Percentiles rank a stretch among this genome's conserved stretches.
These are phyloP conservation scores for Charina bottae DNA, from an alignment of 2,113 vertebrate genomes.

Conservation along the genomic window DNA sequence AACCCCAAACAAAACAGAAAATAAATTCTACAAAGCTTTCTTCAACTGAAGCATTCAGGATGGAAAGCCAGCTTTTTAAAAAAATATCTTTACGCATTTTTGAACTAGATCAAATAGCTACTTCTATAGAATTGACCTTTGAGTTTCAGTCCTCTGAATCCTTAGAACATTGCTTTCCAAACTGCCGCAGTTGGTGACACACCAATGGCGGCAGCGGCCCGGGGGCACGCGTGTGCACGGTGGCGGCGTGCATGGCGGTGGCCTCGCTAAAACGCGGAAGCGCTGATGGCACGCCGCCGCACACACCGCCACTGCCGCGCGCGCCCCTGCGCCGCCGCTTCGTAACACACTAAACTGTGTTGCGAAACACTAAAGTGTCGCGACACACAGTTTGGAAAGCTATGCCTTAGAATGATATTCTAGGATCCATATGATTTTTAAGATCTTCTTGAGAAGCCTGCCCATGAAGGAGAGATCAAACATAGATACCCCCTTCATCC, in stretches of 20 bases:
- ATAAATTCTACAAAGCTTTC: not conserved
- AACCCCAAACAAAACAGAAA: not conserved
- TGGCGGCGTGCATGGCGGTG: too few relatives aligned
- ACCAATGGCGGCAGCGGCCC: too few relatives aligned
- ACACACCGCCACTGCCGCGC: too few relatives aligned
- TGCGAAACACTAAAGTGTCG: too few relatives aligned
- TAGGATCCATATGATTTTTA: not conserved
- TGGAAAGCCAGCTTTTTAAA: not conserved
- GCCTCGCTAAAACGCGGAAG: too few relatives aligned
- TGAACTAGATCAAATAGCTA: not conserved
- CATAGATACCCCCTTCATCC: not conserved
- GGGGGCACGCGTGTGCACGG: too few relatives aligned
- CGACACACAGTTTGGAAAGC: too few relatives aligned
- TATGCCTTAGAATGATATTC: not conserved
- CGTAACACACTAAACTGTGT: too few relatives aligned
- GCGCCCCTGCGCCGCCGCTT: too few relatives aligned
- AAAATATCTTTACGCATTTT: conserved; percentile 2
- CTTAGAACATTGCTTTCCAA: too few relatives aligned
- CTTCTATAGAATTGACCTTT: not conserved
- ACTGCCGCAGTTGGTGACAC: too few relatives aligned
- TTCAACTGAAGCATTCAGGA: not conserved
- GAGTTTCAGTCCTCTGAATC: not conserved
- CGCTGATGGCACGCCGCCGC: too few relatives aligned
- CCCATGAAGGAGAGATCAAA: not conserved
- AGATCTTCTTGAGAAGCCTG: not conserved